Conservation (phyloP, 2,888 invertebrate species). For the Melolontha melolontha region DNA sequence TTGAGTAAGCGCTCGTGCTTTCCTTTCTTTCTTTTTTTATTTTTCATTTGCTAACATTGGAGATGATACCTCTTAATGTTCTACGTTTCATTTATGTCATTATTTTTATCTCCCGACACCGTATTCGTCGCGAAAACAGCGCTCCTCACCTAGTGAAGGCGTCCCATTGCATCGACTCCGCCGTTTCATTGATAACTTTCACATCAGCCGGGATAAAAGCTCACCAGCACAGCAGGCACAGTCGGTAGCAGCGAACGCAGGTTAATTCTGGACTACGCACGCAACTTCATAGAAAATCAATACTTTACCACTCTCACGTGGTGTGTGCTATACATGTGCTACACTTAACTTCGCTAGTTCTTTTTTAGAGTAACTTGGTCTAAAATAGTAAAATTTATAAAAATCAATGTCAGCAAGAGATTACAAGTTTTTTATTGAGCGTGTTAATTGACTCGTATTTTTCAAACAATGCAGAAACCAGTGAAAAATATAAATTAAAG, state of each 20-base stretch:
- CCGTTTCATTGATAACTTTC: conserved; percentile 30
- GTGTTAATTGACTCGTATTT: too few relatives aligned
- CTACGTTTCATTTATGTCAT: background rate
- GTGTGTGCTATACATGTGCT: conserved; percentile 2
- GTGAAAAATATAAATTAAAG: too few relatives aligned
- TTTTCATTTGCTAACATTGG: background rate
- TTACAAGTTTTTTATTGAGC: too few relatives aligned
- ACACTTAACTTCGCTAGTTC: background rate
- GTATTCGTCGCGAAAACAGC: background rate
- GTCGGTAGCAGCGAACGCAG: conserved; percentile 20
- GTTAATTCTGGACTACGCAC: conserved; percentile 36
- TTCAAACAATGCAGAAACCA: too few relatives aligned
- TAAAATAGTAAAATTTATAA: too few relatives aligned
- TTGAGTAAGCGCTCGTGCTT: background rate
- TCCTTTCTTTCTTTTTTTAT: background rate
- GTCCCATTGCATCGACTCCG: too few relatives aligned
- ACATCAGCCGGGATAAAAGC: background rate
- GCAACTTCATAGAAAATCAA: conserved; percentile 36
- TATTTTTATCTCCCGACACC: conserved; percentile 7
- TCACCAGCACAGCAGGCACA: too few relatives aligned
- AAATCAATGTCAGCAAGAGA: too few relatives aligned
- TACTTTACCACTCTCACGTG: conserved; percentile 8
- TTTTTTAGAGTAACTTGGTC: too few relatives aligned
- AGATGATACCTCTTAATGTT: background rate
- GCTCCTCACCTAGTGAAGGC: background rate